Percentiles rank a stretch among this genome's conserved stretches.
Conservation (phyloP, 2,797 vertebrate genomes). For the Streptopelia turtur region DNA sequence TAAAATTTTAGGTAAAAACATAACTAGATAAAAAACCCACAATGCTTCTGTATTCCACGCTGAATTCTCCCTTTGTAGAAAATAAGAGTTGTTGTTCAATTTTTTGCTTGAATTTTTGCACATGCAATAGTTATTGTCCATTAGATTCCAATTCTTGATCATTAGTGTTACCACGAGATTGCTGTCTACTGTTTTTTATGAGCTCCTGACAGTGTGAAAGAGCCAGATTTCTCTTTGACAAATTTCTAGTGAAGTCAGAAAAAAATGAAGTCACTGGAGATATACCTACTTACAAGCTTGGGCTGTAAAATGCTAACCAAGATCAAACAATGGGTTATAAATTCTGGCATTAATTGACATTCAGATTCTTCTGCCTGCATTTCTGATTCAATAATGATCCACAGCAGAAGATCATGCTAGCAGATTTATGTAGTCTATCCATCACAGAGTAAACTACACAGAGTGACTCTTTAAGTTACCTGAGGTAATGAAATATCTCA, state of each 20-base stretch:
- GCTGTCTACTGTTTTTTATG: not conserved
- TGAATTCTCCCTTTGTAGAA: not conserved
- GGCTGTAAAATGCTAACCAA: not conserved
- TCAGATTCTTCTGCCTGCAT: not conserved
- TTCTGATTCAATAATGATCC: not conserved
- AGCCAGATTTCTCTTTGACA: not conserved
- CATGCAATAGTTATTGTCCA: not conserved
- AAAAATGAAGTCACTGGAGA: not conserved
- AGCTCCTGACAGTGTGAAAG: not conserved
- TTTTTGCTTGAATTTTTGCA: not conserved
- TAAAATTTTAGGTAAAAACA: not conserved
- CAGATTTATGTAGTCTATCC: not conserved
- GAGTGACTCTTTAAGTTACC: not conserved
- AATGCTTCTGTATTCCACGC: not conserved
- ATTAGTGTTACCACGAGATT: not conserved
- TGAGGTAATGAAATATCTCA: not conserved
- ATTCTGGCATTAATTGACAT: not conserved
- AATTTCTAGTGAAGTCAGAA: not conserved
- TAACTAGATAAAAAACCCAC: not conserved
- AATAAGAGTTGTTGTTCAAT: not conserved
- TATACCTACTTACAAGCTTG: not conserved
- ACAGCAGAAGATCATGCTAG: not conserved
- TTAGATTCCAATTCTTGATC: not conserved
- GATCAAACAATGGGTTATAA: not conserved
- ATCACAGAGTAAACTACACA: not conserved